Evolutionary conservation across 2,888 invertebrate species (phyloP), one percentile per base, ranked within the genome.

Genomic region (Sericinus montela): DNA sequence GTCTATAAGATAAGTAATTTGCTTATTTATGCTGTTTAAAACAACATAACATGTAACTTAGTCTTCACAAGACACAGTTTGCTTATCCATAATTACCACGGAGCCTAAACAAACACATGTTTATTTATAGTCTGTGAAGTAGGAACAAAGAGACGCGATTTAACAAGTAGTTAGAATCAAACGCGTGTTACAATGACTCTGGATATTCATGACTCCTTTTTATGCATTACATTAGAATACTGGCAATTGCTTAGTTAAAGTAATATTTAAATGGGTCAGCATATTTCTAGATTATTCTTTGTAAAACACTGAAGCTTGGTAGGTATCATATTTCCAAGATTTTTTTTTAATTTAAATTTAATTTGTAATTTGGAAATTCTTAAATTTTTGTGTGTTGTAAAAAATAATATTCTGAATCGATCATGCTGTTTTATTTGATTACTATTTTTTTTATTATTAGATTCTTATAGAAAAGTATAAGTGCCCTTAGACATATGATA

Each of bases 11-110:
- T 5, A 19, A 19, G 19, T 19, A 2, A 19, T 5, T 19, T 19
- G 5, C 19, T 19, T 3, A 30, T 30, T 6, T 30, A 30, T 30
- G 5, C 11, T 30, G 10, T 14, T 29, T 28, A 28, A 34, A 15
- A 32, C 34, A 44, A 28, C 11, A 36, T 28, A 29, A 35, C 25
- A n/a, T 34, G 44, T 48, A 45, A 39, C 38, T 43, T 32, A 35
- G 50, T 42, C 43, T 36, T 45, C 48, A 44, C 37, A 45, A 50
- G 48, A 45, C 47, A 53, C 52, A 36, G 54, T 53, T 60, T 53
- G 51, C 48, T 48, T 54, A 57, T 55, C 50, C 59, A 58, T 68
- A 65, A 69, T 69, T 67, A 69, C 60, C 64, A 55, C 47, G 39
- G 56, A 41, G 52, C 63, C 67, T 67, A 65, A 62, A 58, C 56